A percentile compares a stretch with the other conserved stretches of the same genome.
Conservation (phyloP, 1,140 invertebrate genomes). For the Antheraea pernyi region DNA sequence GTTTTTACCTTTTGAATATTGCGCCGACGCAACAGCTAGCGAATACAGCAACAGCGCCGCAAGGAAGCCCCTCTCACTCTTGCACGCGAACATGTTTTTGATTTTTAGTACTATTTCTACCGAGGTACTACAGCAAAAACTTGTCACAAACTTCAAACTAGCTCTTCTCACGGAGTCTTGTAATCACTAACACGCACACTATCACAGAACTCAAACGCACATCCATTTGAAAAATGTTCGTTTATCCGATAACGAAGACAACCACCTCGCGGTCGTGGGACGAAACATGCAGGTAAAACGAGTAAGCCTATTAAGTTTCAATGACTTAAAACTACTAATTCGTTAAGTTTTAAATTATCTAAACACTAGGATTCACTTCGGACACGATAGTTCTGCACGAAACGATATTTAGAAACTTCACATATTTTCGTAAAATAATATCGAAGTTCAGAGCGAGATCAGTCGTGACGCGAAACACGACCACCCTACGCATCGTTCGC, state of each 20-base stretch:
- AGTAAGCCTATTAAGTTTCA: slow-evolving; percentile 74
- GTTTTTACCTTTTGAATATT: slow-evolving; percentile 73
- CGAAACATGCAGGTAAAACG: slow-evolving; percentile 74
- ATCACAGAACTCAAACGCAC: slow-evolving; percentile 72
- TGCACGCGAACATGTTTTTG: slow-evolving; percentile 56
- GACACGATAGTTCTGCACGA: slow-evolving; percentile 51
- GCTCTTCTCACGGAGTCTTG: slow-evolving; percentile 65
- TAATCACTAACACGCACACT: slow-evolving; percentile 72
- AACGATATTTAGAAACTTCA: slow-evolving; percentile 68
- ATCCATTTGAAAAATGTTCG: slow-evolving; percentile 78
- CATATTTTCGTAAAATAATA: slow-evolving; percentile 74
- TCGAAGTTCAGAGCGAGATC: slow-evolving; percentile 64
- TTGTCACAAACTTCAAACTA: slow-evolving; percentile 60
- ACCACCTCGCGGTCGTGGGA: slow-evolving; percentile 73
- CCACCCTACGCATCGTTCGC: slow-evolving; percentile 71
- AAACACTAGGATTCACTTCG: slow-evolving; percentile 44
- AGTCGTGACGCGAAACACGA: slow-evolving; percentile 53
- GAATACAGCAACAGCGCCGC: slow-evolving; percentile 55
- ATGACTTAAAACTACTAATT: slow-evolving; percentile 70
- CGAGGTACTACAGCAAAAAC: slow-evolving; percentile 68
- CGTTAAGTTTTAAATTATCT: slow-evolving; percentile 41
- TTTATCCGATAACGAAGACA: slow-evolving; percentile 74
- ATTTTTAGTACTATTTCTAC: slow-evolving; percentile 56
- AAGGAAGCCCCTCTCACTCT: slow-evolving; percentile 56
- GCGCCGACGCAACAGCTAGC: slow-evolving; percentile 62